Base-by-base conservation (phyloP, 2,797 vertebrate genomes). In the Craterocephalus amniculus region DNA sequence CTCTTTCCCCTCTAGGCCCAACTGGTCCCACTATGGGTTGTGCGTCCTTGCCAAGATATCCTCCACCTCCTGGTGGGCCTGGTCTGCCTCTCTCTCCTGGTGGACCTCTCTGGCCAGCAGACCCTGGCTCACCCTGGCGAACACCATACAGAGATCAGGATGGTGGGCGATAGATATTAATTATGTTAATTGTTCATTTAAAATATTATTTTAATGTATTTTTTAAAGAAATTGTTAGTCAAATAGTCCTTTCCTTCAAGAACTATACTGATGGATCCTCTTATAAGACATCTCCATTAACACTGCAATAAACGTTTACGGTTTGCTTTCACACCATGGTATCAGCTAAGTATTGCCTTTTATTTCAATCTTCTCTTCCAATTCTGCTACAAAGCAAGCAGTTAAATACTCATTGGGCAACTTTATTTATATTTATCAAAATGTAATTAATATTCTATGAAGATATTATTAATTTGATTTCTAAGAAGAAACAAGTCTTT, bases 61-160 rank as follows among this genome's bases (percentile, higher is more conserved):
- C 92, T 43, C 86, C 93, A 34, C 95, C 96, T 0, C 95, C 96
- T 0, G 97, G 96, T 66, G 85, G 94, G 0, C 98, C 98, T 0
- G 97, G 95, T 80, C 97, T 91, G 20, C 98, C 98, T 72, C 96
- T 95, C 83, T 98, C 97, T n/a, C 97, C 97, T 0, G 95, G 90
- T 49, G 95, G 51, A 0, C 98, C 98, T 62, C 92, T 90, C 76
- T 94, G 93, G 0, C 98, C 98, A 0, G 86, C 11, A 10, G 91
- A n/a, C 6, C 98, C 98, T 0, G 92, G 66, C 29, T 99, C 98
- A 6, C 98, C 98, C 98, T 99, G 54, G 29, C 76, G 20, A 31
- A 68, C 8, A 36, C 1, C 8, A 48, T 14, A 65, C 27, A 45
- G 10, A 35, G 31, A 18, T 6, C 14, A 66, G 52, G n/a, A 31